Evolutionary conservation across 2,113 vertebrate species (phyloP).

Genomic region (Serinus canaria): DNA sequence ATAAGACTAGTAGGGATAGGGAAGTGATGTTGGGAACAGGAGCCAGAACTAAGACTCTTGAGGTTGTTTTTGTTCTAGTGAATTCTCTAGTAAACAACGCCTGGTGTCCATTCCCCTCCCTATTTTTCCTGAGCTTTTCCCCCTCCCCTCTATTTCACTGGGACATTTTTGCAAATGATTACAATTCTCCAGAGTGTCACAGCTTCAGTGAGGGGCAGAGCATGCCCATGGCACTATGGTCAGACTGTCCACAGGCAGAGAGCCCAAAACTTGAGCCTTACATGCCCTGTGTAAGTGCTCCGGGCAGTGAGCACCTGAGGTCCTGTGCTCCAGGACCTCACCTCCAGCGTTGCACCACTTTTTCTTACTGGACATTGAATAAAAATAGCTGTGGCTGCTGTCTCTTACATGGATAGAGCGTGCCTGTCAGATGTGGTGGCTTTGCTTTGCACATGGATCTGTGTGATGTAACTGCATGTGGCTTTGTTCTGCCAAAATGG

Average conservation of each 20-base stretch:
- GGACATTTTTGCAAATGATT: background rate
- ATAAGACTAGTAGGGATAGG: background rate
- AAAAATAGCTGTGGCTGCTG: background rate
- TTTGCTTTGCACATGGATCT: background rate
- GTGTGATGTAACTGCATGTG: background rate
- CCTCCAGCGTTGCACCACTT: background rate
- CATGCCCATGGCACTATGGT: background rate
- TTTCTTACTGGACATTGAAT: rapidly evolving
- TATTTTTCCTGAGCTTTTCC: background rate
- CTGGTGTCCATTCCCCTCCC: background rate
- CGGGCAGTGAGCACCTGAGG: background rate
- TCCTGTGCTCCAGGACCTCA: background rate
- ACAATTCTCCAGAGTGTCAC: background rate
- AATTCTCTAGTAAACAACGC: background rate
- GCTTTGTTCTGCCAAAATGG: background rate
- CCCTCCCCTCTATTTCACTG: background rate
- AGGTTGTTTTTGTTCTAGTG: background rate
- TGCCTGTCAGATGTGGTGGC: background rate
- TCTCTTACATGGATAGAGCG: rapidly evolving
- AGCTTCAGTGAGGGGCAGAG: background rate
- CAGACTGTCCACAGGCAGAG: background rate
- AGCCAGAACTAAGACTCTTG: background rate
- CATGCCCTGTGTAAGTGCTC: background rate
- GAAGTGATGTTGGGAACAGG: background rate
- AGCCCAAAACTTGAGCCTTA: background rate